A percentile compares a stretch with the other conserved stretches of the same genome.
These are phyloP conservation scores for Thysanoteuthis rhombus DNA, from an alignment of 2,888 invertebrate genomes.

Conservation along the genomic window DNA sequence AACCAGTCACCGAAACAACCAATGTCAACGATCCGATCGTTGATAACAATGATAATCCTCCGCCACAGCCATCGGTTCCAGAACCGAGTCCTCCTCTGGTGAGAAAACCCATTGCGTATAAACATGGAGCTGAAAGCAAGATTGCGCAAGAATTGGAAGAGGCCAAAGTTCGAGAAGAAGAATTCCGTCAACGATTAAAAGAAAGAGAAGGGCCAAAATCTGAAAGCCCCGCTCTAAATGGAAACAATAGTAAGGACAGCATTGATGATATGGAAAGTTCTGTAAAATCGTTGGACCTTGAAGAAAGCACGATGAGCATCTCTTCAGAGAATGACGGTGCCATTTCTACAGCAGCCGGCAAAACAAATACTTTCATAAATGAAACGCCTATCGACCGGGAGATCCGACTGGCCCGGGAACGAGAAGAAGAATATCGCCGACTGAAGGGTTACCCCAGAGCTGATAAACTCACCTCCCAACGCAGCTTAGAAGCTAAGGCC, in stretches of 20 bases:
- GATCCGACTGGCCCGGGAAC: conserved; percentile 70
- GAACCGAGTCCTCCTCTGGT: background rate
- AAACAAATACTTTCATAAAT: conserved; percentile 29
- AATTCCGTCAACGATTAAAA: conserved; percentile 62
- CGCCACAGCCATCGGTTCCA: conserved; percentile 26
- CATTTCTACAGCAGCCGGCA: conserved; percentile 24
- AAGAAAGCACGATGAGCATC: background rate
- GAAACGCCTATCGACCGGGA: conserved; percentile 72
- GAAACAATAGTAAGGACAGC: background rate
- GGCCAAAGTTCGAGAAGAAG: conserved; percentile 70
- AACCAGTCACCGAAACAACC: background rate
- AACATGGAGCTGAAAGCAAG: conserved; percentile 62
- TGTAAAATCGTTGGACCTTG: background rate
- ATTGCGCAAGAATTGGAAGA: conserved; percentile 70
- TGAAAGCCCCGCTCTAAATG: background rate
- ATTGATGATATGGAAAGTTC: background rate
- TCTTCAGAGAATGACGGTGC: conserved; percentile 22
- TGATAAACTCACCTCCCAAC: conserved; percentile 29
- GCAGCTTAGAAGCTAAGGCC: background rate
- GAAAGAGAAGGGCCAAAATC: conserved; percentile 35
- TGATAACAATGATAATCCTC: background rate
- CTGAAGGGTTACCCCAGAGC: conserved; percentile 59
- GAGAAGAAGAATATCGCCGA: conserved; percentile 70
- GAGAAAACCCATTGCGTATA: background rate
- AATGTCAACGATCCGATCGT: background rate